Base-by-base conservation (phyloP, 2,797 vertebrate genomes). In the Chiroxiphia lanceolata region DNA sequence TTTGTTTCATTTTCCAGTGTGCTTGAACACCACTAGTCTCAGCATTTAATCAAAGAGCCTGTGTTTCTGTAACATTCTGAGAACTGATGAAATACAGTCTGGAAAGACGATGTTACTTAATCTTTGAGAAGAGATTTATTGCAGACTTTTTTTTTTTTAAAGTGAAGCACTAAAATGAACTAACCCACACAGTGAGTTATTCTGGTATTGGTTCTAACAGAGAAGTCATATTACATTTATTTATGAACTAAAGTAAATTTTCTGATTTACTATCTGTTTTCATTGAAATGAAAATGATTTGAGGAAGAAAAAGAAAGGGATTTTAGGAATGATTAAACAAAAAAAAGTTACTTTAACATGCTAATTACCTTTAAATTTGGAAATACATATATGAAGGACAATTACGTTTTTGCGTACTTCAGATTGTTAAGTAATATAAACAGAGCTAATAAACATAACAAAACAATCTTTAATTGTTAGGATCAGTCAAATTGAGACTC, bases 1-100 rank as follows among this genome's bases (percentile, higher is more conserved):
- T 96, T 92, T 92, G 71, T 70, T 95, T 54, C 36, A 53, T 83
- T 90, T 82, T 72, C 83, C 78, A 80, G 87, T 12, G 1, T 83
- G 72, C 88, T 81, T 96, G 81, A 94, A 91, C 89, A 91, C 59
- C 79, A 92, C 54, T 80, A 94, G 67, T 26, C 70, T 72, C 34
- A 15, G 65, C 83, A 83, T 92, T 96, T 89, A 96, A 93, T 96
- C 94, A 96, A 87, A 93, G 88, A 93, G 31, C 45, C 74, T 77
- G 56, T 95, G 60, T 93, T 76, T 87, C 64, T 90, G 74, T 78
- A 95, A 94, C 16, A 23, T 59, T 87, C 92, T 93, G 79, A 95
- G 79, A 92, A 91, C 65, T 91, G 94, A 88, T 83, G 91, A 95
- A 96, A 97, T 84, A 70, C 60, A 76, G 90, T 88, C 78, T 83